Base-by-base conservation (phyloP, 2,888 invertebrate species). In the Fragum fragum region DNA sequence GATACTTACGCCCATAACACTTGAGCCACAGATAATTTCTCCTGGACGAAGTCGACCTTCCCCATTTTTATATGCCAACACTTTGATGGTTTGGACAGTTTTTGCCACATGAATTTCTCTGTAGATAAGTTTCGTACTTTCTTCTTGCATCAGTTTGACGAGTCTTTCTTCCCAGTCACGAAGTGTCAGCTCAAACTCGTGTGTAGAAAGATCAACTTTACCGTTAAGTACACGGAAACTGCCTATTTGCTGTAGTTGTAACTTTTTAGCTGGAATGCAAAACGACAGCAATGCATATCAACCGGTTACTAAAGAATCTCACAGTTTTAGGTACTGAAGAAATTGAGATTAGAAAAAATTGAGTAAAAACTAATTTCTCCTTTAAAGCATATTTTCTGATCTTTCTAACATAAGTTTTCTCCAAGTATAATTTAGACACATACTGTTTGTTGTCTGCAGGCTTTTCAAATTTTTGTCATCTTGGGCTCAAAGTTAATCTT, bases 1-100 rank as follows among this genome's bases (percentile, higher is more conserved):
- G 6, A 5, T 29, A 86, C 93, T 88, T 81, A 94, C 94, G 75
- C 94, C 94, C 57, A 91, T 85, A 29, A 94, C 88, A 70, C 93
- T 93, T 6, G 94, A 94, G 11, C 94, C 94, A 80, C 93, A 91
- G 47, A 94, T 89, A 9, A 94, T 86, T 81, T 93, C 92, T 6
- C 93, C 93, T 23, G 89, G 88, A 69, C 91, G 89, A 69, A 91
- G 80, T 61, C 94, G 83, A 2, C 94, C 94, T 57, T 94, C 94
- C 3, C 94, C 94, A 88, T 94, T 94, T 86, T 92, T 93, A 88
- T 94, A 94, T 3, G 91, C 94, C 72, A 92, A 85, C 29, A 94
- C 90, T 82, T 93, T 94, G 42, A 94, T 91, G 3, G 93, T 92
- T 59, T 88, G 89, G 9, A 94, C 92, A 6, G 91, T 88, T 61